Percentiles rank a stretch among this genome's conserved stretches.
phyloP scores from a whole-genome alignment of 2,113 vertebrate genomes.

The Lophura nycthemera region DNA sequence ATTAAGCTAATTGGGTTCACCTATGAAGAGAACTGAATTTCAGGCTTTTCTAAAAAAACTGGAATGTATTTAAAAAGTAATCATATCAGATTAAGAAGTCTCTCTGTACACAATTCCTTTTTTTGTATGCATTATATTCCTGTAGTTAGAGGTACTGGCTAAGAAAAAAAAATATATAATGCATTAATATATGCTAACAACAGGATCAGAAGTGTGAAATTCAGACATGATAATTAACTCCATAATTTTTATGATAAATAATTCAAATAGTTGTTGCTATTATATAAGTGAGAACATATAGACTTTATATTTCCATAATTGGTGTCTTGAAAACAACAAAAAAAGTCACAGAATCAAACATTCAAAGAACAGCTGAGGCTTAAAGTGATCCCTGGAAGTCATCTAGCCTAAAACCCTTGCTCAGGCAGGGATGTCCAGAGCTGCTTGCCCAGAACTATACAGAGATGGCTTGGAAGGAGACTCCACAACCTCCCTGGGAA shows the following conservation, averaged over 20 bases:
- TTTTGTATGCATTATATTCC: neutral
- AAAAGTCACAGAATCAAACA: neutral
- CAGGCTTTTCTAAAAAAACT: neutral
- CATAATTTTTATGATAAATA: too few relatives aligned
- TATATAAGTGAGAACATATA: too few relatives aligned
- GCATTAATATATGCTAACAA: neutral
- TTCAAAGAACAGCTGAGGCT: neutral
- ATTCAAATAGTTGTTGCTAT: too few relatives aligned
- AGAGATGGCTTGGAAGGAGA: too few relatives aligned
- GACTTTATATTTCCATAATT: too few relatives aligned
- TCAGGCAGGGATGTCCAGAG: neutral
- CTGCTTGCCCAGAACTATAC: too few relatives aligned
- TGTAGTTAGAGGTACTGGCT: neutral
- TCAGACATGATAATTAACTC: too few relatives aligned
- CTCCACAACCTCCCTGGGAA: too few relatives aligned
- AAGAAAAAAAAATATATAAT: neutral
- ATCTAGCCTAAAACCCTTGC: neutral
- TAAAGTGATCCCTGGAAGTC: neutral
- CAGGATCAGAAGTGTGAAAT: too few relatives aligned
- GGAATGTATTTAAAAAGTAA: neutral
- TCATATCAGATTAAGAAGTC: neutral
- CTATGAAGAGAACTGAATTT: neutral
- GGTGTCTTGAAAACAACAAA: too few relatives aligned
- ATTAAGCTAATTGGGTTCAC: too few relatives aligned
- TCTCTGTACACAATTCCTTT: neutral